phyloP scores from a whole-genome alignment of 2,113 vertebrate genomes.

The Pelecanus crispus region DNA sequence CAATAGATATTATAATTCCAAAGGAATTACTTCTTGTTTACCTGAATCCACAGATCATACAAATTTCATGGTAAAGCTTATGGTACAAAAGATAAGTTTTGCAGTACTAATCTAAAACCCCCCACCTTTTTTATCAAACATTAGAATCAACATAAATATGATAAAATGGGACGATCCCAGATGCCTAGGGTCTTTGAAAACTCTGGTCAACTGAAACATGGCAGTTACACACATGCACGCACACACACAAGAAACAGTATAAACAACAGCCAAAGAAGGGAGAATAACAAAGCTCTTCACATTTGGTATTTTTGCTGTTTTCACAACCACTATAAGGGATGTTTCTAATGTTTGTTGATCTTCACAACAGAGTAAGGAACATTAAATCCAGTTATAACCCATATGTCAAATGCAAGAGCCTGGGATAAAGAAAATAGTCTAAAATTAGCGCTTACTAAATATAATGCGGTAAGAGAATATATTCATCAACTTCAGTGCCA shows the following conservation, averaged over 20 bases:
- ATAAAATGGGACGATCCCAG: constrained; percentile 33
- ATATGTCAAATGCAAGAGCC: not conserved
- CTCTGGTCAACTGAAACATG: not conserved
- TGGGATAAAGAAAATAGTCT: constrained; percentile 1
- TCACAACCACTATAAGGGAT: not conserved
- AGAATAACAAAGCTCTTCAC: not conserved
- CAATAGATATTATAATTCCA: not conserved
- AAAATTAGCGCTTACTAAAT: constrained; percentile 17
- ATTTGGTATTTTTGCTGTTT: not conserved
- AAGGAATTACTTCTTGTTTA: constrained; percentile 14
- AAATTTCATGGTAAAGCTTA: constrained; percentile 13
- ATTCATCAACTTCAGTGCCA: not conserved
- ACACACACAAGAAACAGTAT: not conserved
- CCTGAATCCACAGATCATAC: constrained; percentile 11
- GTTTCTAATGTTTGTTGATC: not conserved
- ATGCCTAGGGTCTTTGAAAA: not conserved
- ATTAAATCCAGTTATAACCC: not conserved
- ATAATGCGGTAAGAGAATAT: not conserved
- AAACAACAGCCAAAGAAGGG: not conserved
- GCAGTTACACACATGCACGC: not conserved
- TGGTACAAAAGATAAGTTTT: not conserved
- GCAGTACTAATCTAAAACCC: constrained; percentile 22
- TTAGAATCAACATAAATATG: constrained; percentile 26
- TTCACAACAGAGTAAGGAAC: not conserved
- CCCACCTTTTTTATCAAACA: constrained; percentile 17